These are phyloP conservation scores for Okapia johnstoni DNA, from an alignment of 2,113 vertebrate species.

Conservation along the genomic window DNA sequence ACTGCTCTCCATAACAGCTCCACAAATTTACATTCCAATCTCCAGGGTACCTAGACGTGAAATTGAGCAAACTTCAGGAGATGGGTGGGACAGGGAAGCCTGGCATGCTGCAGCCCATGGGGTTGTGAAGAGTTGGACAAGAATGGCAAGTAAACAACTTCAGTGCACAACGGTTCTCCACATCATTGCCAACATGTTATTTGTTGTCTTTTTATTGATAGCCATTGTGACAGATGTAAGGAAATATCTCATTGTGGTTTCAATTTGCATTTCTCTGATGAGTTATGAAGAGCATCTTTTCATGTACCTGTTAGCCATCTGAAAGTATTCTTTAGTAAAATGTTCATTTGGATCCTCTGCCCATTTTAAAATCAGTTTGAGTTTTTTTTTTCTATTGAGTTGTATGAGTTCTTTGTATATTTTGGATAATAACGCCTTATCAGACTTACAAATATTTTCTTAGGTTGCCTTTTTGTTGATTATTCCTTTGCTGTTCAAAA, in stretches of 20 bases:
- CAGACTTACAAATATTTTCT: background rate
- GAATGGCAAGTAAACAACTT: background rate
- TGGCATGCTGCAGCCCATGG: background rate
- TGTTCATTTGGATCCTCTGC: background rate
- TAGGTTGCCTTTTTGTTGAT: background rate
- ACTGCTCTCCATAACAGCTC: background rate
- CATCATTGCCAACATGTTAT: background rate
- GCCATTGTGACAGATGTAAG: background rate
- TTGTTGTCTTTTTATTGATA: background rate
- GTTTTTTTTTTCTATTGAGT: background rate
- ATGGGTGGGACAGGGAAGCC: background rate
- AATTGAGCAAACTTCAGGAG: background rate
- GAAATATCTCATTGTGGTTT: background rate
- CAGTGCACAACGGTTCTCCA: background rate
- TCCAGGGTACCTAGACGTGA: background rate
- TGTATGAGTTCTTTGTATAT: background rate
- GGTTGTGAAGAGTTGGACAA: background rate
- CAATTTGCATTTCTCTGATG: background rate
- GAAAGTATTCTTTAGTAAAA: background rate
- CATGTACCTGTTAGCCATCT: background rate
- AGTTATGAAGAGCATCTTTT: background rate
- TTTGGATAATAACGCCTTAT: background rate
- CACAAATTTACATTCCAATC: background rate
- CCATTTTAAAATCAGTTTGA: background rate
- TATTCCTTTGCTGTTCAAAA: background rate